Evolutionary conservation across 1,140 invertebrate species (phyloP).

Genomic region (Papilio xuthus): DNA sequence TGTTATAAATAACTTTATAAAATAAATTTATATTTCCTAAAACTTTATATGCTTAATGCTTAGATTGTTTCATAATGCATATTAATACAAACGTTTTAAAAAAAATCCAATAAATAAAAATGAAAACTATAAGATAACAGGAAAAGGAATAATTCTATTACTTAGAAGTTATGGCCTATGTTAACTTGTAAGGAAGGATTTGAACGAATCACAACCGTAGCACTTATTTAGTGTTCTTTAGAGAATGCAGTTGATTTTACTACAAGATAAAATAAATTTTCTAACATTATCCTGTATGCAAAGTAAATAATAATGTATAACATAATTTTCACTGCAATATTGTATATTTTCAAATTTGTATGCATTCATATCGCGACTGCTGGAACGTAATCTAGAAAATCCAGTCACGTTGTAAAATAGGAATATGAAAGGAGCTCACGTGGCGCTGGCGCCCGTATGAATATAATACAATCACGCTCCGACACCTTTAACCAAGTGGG

Average conservation of each 20-base stretch:
- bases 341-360: neutral
- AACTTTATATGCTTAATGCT: neutral
- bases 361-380: neutral
- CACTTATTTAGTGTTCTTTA: neutral
- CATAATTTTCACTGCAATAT: neutral
- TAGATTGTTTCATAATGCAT: too few relatives aligned
- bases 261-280: neutral
- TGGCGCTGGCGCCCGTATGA: neutral
- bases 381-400: neutral
- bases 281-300: neutral
- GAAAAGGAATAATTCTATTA: neutral
- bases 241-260: neutral
- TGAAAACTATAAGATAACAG: neutral
- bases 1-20: neutral
- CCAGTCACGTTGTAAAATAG: constrained; percentile 6
- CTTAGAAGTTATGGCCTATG: neutral
- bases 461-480: constrained; percentile 7
- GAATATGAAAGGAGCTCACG: neutral
- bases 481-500: neutral
- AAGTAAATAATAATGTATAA: neutral
- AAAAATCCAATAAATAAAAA: too few relatives aligned
- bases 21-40: neutral
- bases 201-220: neutral
- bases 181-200: neutral
- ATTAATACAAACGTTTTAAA: too few relatives aligned